Evolutionary conservation across 2,888 invertebrate genomes (phyloP), one percentile per base, ranked within the genome.

Genomic region (Caenorhabditis sp.): DNA sequence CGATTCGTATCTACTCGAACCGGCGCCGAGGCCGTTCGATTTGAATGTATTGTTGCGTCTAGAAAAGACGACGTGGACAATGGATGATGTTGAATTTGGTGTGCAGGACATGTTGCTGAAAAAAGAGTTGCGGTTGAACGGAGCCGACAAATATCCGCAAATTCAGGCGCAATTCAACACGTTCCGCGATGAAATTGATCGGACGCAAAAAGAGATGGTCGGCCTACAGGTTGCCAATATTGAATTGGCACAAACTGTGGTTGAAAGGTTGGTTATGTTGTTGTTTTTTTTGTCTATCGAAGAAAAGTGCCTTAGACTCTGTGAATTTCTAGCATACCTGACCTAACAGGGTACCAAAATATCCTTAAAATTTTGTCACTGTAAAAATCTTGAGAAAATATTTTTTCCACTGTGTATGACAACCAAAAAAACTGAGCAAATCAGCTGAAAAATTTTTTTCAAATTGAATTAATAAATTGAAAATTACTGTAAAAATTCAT

Each of bases 81-180:
- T 67, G 1, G 54, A 58, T 21, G 72, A 72, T 6, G 8, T 50
- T 1, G 64, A 64, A 24, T 31, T 72, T 17, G 27, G 27, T 12
- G 24, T 37, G 0, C 14, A 53, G 19, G 53, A 63, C 6, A 21
- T 23, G 1, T 17, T 43, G 8, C 49, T 71, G 2, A 66, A 71
- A 10, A 23, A 68, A 19, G 55, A 53, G 14, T 26, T 73, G 37
- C 53, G n/a, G 23, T 24, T 73, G 55, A 73, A 73, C 50, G 62
- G 65, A 26, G 62, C 68, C 10, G 62, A 62, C 14, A 54, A 68
- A 26, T 73, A 73, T 62, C 73, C 68, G 19, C 62, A 68, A 26
- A 65, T 68, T 27, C 73, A 73, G 49, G 50, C 59, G 3, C 62
- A 73, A 17, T 24, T 73, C 43, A 59, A 37, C 6, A 37, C 26